Conservation (phyloP, 2,113 vertebrate genomes). For the Uria aalge region DNA sequence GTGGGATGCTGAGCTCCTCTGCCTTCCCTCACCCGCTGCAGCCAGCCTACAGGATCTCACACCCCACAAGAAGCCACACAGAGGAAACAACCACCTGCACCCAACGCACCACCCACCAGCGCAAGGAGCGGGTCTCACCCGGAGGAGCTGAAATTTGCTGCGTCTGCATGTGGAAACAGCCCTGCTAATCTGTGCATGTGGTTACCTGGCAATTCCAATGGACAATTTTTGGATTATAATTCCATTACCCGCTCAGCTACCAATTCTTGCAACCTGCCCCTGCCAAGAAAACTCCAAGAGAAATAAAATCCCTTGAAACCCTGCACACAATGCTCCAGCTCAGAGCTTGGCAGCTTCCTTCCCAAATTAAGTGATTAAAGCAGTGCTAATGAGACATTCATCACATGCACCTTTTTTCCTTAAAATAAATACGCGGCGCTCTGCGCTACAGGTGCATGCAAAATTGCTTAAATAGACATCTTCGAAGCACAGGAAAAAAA, state of each 20-base stretch:
- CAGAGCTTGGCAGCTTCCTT: background rate
- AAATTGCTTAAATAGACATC: background rate
- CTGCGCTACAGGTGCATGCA: slow-evolving; percentile 27
- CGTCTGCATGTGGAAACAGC: background rate
- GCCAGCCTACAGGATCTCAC: background rate
- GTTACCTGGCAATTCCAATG: background rate
- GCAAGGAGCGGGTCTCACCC: rapidly evolving
- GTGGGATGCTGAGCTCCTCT: background rate
- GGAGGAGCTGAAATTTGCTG: background rate
- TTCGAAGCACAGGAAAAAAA: background rate
- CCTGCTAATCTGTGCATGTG: background rate
- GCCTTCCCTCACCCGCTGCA: background rate
- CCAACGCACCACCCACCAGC: background rate
- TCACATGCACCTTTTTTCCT: slow-evolving; percentile 14
- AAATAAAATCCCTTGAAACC: slow-evolving; percentile 11
- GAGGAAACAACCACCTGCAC: background rate
- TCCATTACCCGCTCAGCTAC: background rate
- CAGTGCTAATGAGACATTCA: slow-evolving; percentile 25
- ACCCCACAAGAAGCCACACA: background rate
- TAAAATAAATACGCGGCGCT: background rate
- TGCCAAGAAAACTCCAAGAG: slow-evolving; percentile 26
- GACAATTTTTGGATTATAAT: slow-evolving; percentile 3
- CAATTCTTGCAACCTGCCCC: background rate
- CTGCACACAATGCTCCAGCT: background rate
- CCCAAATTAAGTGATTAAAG: slow-evolving; percentile 34